phyloP scores from a whole-genome alignment of 2,113 vertebrate species.

The Hoplias malabaricus region DNA sequence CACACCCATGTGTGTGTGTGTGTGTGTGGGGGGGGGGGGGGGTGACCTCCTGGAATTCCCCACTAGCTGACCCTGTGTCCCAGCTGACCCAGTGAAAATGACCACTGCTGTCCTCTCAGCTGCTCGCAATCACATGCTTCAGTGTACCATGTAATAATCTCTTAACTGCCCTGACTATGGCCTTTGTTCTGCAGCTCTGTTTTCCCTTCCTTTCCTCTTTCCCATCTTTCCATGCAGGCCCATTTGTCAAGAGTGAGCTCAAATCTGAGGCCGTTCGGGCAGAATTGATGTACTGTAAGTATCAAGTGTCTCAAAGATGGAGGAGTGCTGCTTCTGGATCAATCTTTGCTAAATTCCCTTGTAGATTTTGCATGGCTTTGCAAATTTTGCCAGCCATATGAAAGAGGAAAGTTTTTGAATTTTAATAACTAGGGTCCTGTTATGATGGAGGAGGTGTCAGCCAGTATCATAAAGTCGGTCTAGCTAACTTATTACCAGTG shows the following conservation, averaged over 20 bases:
- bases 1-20: too few relatives aligned
- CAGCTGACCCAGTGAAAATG: constrained; percentile 48
- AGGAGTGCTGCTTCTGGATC: not conserved
- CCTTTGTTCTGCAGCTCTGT: constrained; percentile 38
- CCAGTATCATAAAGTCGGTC: not conserved
- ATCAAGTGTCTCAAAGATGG: not conserved
- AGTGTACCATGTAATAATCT: constrained; percentile 52
- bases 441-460: not conserved
- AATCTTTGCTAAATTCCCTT: not conserved
- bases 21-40: constrained; percentile 34
- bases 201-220: constrained; percentile 17
- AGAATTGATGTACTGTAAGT: not conserved
- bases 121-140: constrained; percentile 56
- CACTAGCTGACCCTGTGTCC: constrained; percentile 46
- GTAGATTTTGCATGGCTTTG: not conserved
- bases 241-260: constrained; percentile 47
- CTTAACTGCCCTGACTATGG: constrained; percentile 41
- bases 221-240: constrained; percentile 29
- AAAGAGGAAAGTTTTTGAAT: constrained; percentile 2
- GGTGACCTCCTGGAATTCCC: constrained; percentile 49
- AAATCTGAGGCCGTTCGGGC: constrained; percentile 27
- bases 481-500: not conserved
- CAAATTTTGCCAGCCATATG: not conserved
- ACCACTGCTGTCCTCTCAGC: constrained; percentile 51
- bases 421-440: not conserved